These are phyloP conservation scores for Ginglymostoma cirratum DNA, from an alignment of 2,113 vertebrate species.

Conservation along the genomic window DNA sequence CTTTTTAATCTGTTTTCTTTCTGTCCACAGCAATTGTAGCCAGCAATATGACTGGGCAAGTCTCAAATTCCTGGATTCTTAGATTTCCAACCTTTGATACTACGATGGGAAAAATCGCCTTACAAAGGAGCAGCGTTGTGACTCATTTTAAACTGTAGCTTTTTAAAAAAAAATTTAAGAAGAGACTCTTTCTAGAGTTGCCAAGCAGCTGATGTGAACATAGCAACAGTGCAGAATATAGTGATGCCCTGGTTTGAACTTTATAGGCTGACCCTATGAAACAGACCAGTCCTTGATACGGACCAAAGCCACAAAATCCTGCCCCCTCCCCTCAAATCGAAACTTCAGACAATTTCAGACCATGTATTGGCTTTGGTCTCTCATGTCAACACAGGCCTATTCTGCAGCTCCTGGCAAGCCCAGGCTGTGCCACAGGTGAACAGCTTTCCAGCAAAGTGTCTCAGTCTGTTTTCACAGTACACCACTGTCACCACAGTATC, in stretches of 20 bases:
- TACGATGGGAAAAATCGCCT: background rate
- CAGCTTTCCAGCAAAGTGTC: background rate
- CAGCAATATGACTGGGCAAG: background rate
- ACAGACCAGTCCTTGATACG: slow-evolving; percentile 24
- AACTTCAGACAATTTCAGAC: background rate
- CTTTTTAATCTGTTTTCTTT: background rate
- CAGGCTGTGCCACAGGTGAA: slow-evolving; percentile 16
- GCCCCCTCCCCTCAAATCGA: too few species aligned
- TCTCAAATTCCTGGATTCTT: background rate
- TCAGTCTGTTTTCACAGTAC: background rate
- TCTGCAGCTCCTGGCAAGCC: background rate
- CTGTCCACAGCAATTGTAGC: background rate
- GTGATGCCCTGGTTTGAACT: background rate
- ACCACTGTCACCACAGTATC: background rate
- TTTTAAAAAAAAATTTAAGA: background rate
- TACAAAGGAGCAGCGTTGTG: background rate
- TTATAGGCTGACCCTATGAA: background rate
- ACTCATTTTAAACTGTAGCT: background rate
- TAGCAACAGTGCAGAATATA: background rate
- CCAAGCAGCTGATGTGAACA: background rate
- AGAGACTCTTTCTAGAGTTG: background rate
- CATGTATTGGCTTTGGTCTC: background rate
- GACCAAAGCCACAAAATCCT: background rate
- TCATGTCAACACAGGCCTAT: background rate
- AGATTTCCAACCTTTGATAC: slow-evolving; percentile 15